Percentiles rank a stretch among this genome's conserved stretches.
phyloP scores from a whole-genome alignment of 2,113 vertebrate species.

The Caretta caretta region DNA sequence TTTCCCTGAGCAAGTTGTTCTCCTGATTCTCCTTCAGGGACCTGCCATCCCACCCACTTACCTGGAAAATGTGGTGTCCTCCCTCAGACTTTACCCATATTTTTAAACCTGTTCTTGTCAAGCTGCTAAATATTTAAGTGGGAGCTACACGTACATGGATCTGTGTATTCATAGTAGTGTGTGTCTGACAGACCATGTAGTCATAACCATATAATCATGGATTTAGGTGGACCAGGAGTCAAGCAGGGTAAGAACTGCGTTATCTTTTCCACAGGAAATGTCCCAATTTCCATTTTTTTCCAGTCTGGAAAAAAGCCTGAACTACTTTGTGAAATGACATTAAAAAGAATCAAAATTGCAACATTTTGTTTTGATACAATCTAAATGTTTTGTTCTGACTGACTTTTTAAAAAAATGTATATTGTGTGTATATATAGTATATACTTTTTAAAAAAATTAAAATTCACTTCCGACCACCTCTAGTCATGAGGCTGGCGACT shows the following conservation, averaged over 20 bases:
- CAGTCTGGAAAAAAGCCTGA: not conserved
- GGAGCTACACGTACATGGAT: conserved; percentile 7
- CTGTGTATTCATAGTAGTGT: conserved; percentile 43
- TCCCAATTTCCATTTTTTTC: not conserved
- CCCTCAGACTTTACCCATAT: conserved; percentile 48
- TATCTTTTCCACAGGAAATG: conserved; percentile 4
- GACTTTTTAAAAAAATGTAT: not conserved
- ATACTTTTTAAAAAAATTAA: not conserved
- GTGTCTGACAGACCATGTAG: accelerated
- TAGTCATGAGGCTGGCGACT: conserved; percentile 45
- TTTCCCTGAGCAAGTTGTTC: conserved; percentile 55
- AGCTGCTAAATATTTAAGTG: conserved; percentile 35
- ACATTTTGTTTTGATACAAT: not conserved
- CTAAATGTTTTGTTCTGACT: not conserved
- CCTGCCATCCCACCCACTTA: conserved; percentile 54
- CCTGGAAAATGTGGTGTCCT: conserved; percentile 60
- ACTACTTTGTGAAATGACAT: not conserved
- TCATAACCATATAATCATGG: not conserved
- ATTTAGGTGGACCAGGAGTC: not conserved
- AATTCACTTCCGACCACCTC: not conserved
- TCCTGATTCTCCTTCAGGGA: conserved; percentile 63
- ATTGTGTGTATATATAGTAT: not conserved
- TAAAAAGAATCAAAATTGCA: not conserved
- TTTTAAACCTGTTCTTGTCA: conserved; percentile 63
- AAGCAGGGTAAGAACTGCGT: not conserved